Evolutionary conservation across 1,140 invertebrate genomes (phyloP).

Genomic region (Brachionus koreanus): DNA sequence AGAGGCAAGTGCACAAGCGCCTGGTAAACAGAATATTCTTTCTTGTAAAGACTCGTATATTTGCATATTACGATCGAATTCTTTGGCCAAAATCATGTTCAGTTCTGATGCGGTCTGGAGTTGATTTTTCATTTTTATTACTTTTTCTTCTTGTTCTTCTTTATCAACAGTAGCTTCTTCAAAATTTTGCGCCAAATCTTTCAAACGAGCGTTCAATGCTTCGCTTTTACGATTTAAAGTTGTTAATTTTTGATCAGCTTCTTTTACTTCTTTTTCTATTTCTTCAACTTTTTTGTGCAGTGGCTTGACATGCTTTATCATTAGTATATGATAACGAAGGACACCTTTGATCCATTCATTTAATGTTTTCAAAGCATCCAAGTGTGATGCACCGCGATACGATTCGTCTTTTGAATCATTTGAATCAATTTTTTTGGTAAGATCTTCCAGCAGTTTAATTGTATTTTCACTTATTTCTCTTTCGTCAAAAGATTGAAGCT

Average conservation of each 20-base stretch:
- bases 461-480: conserved; percentile 54
- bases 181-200: conserved; percentile 55
- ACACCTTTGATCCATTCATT: conserved; percentile 55
- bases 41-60: conserved; percentile 53
- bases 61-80: conserved; percentile 53
- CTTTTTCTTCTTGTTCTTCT: conserved; percentile 58
- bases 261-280: conserved; percentile 54
- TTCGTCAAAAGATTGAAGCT: conserved; percentile 58
- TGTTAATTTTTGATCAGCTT: conserved; percentile 56
- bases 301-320: conserved; percentile 57
- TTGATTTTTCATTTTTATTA: conserved; percentile 55
- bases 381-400: not conserved
- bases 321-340: conserved; percentile 54
- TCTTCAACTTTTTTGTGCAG: conserved; percentile 57
- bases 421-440: conserved; percentile 52
- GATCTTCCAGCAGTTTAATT: conserved; percentile 54
- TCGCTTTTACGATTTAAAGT: conserved; percentile 54
- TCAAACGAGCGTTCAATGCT: conserved; percentile 52
- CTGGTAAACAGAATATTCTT: conserved; percentile 50
- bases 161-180: conserved; percentile 59
- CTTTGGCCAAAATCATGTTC: conserved; percentile 55
- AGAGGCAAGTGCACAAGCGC: conserved; percentile 54
- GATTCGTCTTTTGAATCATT: conserved; percentile 6
- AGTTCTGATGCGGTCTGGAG: conserved; percentile 56
- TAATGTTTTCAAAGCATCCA: conserved; percentile 17